phyloP scores from a whole-genome alignment of 92 coral and sea anemone species.

The Epizoanthus illoricatus region DNA sequence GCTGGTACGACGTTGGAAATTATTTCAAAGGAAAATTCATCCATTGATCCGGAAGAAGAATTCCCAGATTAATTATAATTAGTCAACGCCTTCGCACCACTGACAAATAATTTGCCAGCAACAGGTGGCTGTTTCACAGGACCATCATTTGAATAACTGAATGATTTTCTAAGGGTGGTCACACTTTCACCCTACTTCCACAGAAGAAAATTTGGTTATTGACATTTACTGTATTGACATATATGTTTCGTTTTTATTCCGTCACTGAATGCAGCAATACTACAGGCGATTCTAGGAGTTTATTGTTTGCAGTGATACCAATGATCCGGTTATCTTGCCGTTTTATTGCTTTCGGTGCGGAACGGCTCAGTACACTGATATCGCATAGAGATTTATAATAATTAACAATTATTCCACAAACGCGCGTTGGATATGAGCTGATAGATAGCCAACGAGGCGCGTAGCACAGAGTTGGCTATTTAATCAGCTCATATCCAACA shows the following conservation, averaged over 20 bases:
- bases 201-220: background rate
- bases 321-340: background rate
- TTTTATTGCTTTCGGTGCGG: background rate
- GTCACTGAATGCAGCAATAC: background rate
- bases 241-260: background rate
- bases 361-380: too few relatives aligned
- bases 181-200: background rate
- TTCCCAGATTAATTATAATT: background rate
- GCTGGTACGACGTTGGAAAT: background rate
- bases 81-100: background rate
- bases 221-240: background rate
- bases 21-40: too few relatives aligned
- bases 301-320: background rate
- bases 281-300: background rate
- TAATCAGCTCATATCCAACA: too few relatives aligned
- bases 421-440: too few relatives aligned
- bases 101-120: background rate
- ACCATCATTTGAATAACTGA: background rate
- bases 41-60: background rate
- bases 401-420: too few relatives aligned
- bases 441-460: too few relatives aligned
- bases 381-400: too few relatives aligned
- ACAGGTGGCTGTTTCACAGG: constrained; percentile 24
- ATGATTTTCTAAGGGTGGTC: background rate
- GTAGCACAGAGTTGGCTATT: too few relatives aligned